phyloP scores from a whole-genome alignment of 2,888 invertebrate genomes.

The Cloeon dipterum region DNA sequence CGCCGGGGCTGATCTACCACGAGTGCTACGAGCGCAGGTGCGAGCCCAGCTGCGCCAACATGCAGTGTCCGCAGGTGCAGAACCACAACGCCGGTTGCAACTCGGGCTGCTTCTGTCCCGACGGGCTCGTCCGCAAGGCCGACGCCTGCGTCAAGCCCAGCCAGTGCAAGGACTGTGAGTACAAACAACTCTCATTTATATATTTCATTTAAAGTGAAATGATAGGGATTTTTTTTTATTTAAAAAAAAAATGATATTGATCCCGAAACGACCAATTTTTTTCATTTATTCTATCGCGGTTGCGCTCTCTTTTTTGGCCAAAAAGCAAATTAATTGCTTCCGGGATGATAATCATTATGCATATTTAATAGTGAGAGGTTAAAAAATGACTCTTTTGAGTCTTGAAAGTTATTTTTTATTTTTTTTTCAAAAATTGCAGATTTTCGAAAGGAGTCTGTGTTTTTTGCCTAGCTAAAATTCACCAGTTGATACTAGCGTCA shows the following conservation, averaged over 20 bases:
- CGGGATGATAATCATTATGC: not conserved
- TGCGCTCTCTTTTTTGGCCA: not conserved
- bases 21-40: conserved; percentile 60
- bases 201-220: not conserved
- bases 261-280: no score
- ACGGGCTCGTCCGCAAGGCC: conserved; percentile 41
- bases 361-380: not conserved
- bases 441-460: no score
- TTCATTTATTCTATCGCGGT: not conserved
- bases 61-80: conserved; percentile 33
- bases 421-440: no score
- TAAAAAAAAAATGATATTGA: no score
- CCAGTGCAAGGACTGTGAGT: conserved; percentile 54
- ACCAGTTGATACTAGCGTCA: no score
- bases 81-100: conserved; percentile 45
- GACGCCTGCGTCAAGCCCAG: conserved; percentile 42
- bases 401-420: no score
- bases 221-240: no score
- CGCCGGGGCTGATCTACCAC: conserved; percentile 50
- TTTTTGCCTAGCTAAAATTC: no score
- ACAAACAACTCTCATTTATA: conserved; percentile 9
- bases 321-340: no score
- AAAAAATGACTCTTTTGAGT: no score
- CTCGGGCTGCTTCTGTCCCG: conserved; percentile 68
- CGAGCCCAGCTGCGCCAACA: conserved; percentile 48